Conservation (phyloP, 1,140 invertebrate genomes). For the Tetragonula clypearis region DNA sequence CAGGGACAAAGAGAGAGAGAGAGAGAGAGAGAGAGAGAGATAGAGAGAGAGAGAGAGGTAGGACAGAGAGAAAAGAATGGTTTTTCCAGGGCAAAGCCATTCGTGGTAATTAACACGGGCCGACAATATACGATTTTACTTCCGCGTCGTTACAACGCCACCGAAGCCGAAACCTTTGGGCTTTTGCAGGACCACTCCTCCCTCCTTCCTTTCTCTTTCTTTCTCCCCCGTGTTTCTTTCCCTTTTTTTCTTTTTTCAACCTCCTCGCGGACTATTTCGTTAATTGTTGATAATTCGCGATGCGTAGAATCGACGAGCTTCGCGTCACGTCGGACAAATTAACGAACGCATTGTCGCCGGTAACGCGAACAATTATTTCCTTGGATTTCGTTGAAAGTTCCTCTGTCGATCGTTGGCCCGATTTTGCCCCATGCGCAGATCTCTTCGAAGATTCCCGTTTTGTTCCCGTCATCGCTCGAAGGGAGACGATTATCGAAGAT, state of each 20-base stretch:
- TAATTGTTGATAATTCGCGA: constrained; percentile 27
- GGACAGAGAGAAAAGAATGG: not conserved
- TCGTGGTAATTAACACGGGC: constrained; percentile 55
- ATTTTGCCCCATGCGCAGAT: not conserved
- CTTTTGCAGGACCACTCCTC: not conserved
- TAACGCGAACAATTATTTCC: not conserved
- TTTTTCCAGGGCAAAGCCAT: constrained; percentile 50
- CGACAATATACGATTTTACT: constrained; percentile 58
- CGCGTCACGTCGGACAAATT: not conserved
- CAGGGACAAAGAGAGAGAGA: not conserved
- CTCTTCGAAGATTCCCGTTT: not conserved
- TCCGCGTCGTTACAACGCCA: constrained; percentile 50
- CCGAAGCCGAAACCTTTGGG: constrained; percentile 52
- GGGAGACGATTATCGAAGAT: not conserved
- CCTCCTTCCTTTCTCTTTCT: not conserved
- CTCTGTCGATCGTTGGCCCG: not conserved
- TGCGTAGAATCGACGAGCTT: constrained; percentile 7
- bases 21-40: not conserved
- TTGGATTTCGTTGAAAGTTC: not conserved
- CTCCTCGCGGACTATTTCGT: not conserved
- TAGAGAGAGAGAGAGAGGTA: not conserved
- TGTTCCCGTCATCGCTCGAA: not conserved
- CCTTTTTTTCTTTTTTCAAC: not conserved
- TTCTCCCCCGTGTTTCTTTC: too few species aligned
- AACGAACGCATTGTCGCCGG: constrained; percentile 9